Percentiles rank a stretch among this genome's conserved stretches.
phyloP scores from a whole-genome alignment of 2,113 vertebrate genomes.

The Pseudopipra pipra region DNA sequence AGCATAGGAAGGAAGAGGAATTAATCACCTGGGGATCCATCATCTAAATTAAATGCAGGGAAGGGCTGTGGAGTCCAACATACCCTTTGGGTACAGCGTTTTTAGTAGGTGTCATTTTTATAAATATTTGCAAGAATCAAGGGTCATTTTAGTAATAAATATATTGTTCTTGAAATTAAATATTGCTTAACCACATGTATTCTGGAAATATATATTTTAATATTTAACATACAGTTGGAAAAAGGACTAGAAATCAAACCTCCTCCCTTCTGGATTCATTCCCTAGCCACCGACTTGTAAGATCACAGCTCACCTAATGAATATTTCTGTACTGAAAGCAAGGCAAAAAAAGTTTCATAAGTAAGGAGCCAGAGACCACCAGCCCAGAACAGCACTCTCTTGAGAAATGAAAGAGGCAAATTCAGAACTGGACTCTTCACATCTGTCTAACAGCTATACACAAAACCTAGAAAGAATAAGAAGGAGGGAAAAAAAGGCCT shows the following conservation, averaged over 20 bases:
- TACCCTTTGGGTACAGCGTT: background rate
- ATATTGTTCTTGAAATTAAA: background rate
- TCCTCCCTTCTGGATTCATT: background rate
- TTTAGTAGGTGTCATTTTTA: constrained; percentile 20
- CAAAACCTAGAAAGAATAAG: background rate
- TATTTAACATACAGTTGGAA: background rate
- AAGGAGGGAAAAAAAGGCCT: accelerated
- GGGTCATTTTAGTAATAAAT: background rate
- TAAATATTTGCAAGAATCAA: background rate
- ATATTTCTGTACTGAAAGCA: background rate
- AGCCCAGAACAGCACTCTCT: background rate
- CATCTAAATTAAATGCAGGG: background rate
- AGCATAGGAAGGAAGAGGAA: background rate
- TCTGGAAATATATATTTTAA: background rate
- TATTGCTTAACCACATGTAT: background rate
- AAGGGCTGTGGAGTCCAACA: background rate
- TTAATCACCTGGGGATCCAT: background rate
- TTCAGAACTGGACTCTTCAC: background rate
- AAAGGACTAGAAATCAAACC: background rate
- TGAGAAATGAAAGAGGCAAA: background rate
- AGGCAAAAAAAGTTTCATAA: background rate
- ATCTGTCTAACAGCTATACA: background rate
- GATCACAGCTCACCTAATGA: constrained; percentile 11
- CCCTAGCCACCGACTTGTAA: background rate
- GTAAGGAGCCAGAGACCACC: background rate